Evolutionary conservation across 2,113 vertebrate species (phyloP), one percentile per base, ranked within the genome.

Genomic region (Neodon shergylaensis): DNA sequence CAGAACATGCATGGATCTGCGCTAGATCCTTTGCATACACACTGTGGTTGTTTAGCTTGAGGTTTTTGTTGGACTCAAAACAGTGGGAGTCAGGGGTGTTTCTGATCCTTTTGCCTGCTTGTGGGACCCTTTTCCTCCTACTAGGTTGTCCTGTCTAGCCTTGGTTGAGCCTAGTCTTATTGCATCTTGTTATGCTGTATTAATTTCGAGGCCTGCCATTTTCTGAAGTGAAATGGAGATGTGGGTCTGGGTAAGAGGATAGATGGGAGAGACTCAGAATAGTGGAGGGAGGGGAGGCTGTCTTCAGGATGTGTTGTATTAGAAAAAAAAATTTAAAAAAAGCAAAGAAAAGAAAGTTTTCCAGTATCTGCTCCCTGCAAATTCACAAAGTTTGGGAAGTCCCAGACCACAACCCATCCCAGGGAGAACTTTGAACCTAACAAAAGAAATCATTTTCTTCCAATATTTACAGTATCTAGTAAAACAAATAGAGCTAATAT

Each of bases 321-420:
- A 68, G 65, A 68, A 31, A 68, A 68, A 70, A 28, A 12, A 66
- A 54, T 16, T 54, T 13, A 14, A 33, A 66, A 65, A 66, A 68
- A 68, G 65, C 63, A 65, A 33, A 33, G 66, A 6, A 70, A 70
- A 70, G 39, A 73, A 58, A 21, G 19, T 72, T 54, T 96, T 84
- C 52, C 49, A 78, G 33, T 52, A 70, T 73, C n/a, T 89, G 39
- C 28, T 84, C 19, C 91, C 31, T 78, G 26, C 14, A 52, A 68
- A 49, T 84, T 72, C 81, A 52, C 42, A n/a, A 4, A 21, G 21
- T 9, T 90, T 42, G 28, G 22, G 16, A 61, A 93, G 16, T 66
- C 92, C 81, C 76, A 96, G 66, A 93, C n/a, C 72, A 97, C 61
- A 93, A 91, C 93, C 83, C 63, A 61, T 72, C 28, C 11, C 77